A percentile compares a stretch with the other conserved stretches of the same genome.
These are phyloP conservation scores for Lophura nycthemera DNA, from an alignment of 2,113 vertebrate species.

Conservation along the genomic window DNA sequence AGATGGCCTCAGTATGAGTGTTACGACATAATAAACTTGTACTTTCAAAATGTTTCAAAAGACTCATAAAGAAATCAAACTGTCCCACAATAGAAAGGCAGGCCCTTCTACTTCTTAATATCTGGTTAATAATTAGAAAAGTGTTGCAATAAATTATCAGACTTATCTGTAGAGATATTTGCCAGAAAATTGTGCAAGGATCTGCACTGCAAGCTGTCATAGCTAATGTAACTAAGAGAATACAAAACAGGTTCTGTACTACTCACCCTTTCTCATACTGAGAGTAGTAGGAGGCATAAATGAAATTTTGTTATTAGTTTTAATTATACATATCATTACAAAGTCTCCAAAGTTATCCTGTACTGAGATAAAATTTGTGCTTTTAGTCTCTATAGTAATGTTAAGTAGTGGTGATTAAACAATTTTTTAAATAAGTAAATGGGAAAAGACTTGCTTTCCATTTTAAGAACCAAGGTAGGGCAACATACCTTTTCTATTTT, in stretches of 20 bases:
- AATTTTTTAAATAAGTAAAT: background rate
- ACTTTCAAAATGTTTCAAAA: background rate
- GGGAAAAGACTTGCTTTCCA: background rate
- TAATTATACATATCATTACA: background rate
- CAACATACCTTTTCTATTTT: background rate
- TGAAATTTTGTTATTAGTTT: conserved; percentile 15
- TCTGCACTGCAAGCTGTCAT: background rate
- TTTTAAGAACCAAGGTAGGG: background rate
- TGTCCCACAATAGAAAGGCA: background rate
- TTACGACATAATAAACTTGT: background rate
- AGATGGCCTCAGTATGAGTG: background rate
- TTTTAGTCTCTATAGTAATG: background rate
- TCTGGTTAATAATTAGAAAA: background rate
- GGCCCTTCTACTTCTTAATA: background rate
- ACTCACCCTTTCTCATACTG: background rate
- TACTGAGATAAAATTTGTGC: background rate
- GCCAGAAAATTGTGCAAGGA: background rate
- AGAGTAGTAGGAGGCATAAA: conserved; percentile 36
- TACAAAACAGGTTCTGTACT: background rate
- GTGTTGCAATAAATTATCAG: conserved; percentile 1
- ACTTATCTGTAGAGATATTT: background rate
- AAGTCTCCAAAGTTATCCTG: background rate
- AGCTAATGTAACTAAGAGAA: background rate
- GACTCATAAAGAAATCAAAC: background rate
- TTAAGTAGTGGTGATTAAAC: background rate